Evolutionary conservation across 2,888 invertebrate species (phyloP).

Genomic region (Agriopis leucophaearia): DNA sequence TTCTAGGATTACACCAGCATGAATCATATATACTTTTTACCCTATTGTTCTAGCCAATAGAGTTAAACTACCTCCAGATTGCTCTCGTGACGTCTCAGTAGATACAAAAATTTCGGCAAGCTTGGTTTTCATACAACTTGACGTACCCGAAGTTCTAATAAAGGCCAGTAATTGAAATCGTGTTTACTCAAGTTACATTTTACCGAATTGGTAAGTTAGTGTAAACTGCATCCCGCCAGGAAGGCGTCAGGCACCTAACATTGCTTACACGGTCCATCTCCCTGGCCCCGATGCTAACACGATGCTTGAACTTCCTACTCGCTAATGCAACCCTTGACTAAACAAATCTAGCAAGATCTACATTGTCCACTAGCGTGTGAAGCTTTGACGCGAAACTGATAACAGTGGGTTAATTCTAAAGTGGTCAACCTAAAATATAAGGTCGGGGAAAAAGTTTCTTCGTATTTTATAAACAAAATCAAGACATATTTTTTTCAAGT

Average conservation of each 20-base stretch:
- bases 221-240: conserved; percentile 50
- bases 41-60: no score
- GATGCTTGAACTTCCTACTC: conserved; percentile 65
- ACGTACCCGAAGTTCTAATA: no score
- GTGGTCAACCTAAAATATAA: no score
- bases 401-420: not conserved
- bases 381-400: not conserved
- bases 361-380: conserved; percentile 16
- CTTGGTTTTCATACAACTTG: no score
- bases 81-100: no score
- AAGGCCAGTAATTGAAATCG: not conserved
- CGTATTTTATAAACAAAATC: no score
- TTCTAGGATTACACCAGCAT: no score
- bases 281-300: conserved; percentile 62
- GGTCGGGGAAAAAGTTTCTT: no score
- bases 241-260: conserved; percentile 61
- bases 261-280: conserved; percentile 64
- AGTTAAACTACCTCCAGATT: no score
- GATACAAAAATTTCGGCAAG: no score
- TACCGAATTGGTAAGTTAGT: conserved; percentile 18
- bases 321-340: conserved; percentile 56
- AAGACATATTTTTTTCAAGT: no score
- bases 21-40: no score
- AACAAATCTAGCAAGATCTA: conserved; percentile 33
- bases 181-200: not conserved